Evolutionary conservation across 1,140 invertebrate genomes (phyloP).

Genomic region (Drosophila watanabei): DNA sequence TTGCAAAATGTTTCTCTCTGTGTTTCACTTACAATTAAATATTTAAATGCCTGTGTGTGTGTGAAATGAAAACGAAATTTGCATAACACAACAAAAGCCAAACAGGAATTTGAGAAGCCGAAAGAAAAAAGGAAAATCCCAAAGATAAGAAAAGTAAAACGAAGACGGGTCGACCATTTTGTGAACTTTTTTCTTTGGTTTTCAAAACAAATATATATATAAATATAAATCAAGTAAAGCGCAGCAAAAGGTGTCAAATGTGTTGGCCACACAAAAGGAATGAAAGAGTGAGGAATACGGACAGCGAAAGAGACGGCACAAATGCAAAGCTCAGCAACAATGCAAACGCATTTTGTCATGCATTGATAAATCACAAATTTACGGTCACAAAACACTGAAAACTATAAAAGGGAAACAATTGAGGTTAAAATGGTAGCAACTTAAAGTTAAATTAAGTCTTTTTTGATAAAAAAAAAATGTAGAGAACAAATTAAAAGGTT

Average conservation of each 20-base stretch:
- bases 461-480: background rate
- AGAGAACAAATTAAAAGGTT: too few relatives aligned
- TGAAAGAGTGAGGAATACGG: background rate
- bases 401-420: slow-evolving; percentile 10
- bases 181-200: slow-evolving; percentile 23
- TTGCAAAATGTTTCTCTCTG: slow-evolving; percentile 25
- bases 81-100: slow-evolving; percentile 63
- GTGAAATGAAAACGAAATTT: slow-evolving; percentile 66
- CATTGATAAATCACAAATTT: slow-evolving; percentile 73
- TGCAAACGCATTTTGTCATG: slow-evolving; percentile 72
- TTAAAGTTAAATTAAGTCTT: background rate
- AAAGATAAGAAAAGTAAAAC: slow-evolving; percentile 21
- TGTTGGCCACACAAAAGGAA: slow-evolving; percentile 5
- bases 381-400: slow-evolving; percentile 46
- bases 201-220: slow-evolving; percentile 5
- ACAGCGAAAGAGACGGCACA: slow-evolving; percentile 12
- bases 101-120: slow-evolving; percentile 27
- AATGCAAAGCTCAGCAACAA: slow-evolving; percentile 14
- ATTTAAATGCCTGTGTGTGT: slow-evolving; percentile 63
- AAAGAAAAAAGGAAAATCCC: slow-evolving; percentile 4
- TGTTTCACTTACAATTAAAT: slow-evolving; percentile 77
- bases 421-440: slow-evolving; percentile 14
- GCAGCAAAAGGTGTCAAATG: slow-evolving; percentile 48
- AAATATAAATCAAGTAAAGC: slow-evolving; percentile 48
- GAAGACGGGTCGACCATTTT: slow-evolving; percentile 54